phyloP scores from a whole-genome alignment of 2,113 vertebrate species.

The Cebus imitator region DNA sequence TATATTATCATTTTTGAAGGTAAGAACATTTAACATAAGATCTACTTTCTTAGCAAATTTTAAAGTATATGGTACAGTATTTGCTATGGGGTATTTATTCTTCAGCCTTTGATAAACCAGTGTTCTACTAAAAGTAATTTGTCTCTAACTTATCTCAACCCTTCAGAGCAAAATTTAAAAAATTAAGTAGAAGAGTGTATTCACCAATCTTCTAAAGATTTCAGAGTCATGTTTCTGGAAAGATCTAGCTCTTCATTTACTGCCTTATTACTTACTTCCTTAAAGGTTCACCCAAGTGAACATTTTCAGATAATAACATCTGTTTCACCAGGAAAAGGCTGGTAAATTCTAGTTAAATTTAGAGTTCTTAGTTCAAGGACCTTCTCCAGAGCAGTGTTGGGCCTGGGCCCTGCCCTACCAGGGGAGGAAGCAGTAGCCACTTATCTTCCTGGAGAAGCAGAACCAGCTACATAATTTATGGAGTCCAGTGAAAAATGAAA shows the following conservation, averaged over 20 bases:
- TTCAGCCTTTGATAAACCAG: neutral
- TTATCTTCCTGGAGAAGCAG: neutral
- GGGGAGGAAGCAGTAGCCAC: accelerated
- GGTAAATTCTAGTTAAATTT: neutral
- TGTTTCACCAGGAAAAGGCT: neutral
- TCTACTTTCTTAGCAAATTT: neutral
- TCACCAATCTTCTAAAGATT: neutral
- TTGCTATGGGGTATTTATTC: neutral
- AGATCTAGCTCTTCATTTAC: neutral
- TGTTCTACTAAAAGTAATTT: neutral
- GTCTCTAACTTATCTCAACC: neutral
- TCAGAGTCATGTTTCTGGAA: neutral
- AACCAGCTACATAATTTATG: neutral
- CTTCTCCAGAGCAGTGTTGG: neutral
- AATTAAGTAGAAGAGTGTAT: neutral
- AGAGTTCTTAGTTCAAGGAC: neutral
- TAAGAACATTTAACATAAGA: neutral
- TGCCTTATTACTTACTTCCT: neutral
- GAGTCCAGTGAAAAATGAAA: neutral
- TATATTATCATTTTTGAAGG: neutral
- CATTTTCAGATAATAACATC: neutral
- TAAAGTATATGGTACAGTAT: neutral
- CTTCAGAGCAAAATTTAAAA: neutral
- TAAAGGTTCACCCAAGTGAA: neutral
- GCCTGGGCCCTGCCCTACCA: neutral